Evolutionary conservation across 1,140 invertebrate species (phyloP).

Genomic region (Bradysia coprophila): DNA sequence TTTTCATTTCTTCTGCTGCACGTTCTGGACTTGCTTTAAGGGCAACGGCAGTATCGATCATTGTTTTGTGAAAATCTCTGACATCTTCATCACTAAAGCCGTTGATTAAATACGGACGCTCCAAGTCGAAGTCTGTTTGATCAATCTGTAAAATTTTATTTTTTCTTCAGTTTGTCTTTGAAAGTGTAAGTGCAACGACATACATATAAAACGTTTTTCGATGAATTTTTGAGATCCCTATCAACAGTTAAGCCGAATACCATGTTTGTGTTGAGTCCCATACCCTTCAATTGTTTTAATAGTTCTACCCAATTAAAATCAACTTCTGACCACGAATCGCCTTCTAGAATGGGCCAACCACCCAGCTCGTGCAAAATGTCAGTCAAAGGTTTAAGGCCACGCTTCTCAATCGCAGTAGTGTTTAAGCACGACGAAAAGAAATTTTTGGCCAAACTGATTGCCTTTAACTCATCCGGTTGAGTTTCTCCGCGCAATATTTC

Average conservation of each 20-base stretch:
- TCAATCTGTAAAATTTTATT: slow-evolving; percentile 46
- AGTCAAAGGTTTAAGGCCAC: slow-evolving; percentile 47
- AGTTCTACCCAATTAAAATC: slow-evolving; percentile 64
- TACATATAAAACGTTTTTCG: slow-evolving; percentile 69
- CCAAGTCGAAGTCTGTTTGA: slow-evolving; percentile 73
- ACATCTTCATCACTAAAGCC: slow-evolving; percentile 62
- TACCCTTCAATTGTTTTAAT: slow-evolving; percentile 56
- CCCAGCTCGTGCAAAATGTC: slow-evolving; percentile 54
- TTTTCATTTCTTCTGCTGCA: slow-evolving; percentile 56
- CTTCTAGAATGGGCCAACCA: slow-evolving; percentile 78
- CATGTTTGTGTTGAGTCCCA: slow-evolving; percentile 77
- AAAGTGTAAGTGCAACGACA: slow-evolving; percentile 24
- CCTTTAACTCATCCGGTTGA: slow-evolving; percentile 40
- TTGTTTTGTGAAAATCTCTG: slow-evolving; percentile 59
- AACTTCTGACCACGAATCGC: slow-evolving; percentile 46
- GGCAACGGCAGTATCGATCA: slow-evolving; percentile 72
- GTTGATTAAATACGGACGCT: slow-evolving; percentile 76
- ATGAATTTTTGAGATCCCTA: slow-evolving; percentile 81
- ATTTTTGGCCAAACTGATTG: slow-evolving; percentile 55
- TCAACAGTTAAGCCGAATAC: slow-evolving; percentile 79
- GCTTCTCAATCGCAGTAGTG: slow-evolving; percentile 49
- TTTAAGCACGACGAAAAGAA: slow-evolving; percentile 75
- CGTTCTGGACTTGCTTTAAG: slow-evolving; percentile 55
- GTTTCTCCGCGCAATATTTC: slow-evolving; percentile 51
- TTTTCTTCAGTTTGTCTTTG: neutral